Percentiles rank a stretch among this genome's conserved stretches.
Evolutionary conservation across 1,140 invertebrate genomes (phyloP).

Genomic region (Laupala kohalensis): DNA sequence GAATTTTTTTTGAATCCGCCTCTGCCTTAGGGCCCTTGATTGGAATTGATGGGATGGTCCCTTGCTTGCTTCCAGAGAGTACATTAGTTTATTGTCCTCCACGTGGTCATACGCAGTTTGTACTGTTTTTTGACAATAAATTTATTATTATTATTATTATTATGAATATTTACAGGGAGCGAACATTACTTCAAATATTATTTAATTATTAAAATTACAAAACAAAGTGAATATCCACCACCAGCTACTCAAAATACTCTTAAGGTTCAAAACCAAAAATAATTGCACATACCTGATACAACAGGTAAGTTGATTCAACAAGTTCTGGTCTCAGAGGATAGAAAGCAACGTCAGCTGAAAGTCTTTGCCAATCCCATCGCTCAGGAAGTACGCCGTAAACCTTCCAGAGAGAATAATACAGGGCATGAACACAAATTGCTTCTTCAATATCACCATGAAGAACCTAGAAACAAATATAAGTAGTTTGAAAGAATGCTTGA

Average conservation of each 20-base stretch:
- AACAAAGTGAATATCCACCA: background rate
- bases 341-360: conserved; percentile 47
- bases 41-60: too few relatives aligned
- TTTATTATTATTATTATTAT: too few relatives aligned
- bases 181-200: background rate
- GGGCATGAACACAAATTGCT: conserved; percentile 53
- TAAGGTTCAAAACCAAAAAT: background rate
- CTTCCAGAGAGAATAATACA: conserved; percentile 54
- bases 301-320: conserved; percentile 53
- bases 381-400: conserved; percentile 51
- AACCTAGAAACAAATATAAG: conserved; percentile 33
- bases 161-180: too few relatives aligned
- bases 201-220: background rate
- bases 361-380: conserved; percentile 51
- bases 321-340: conserved; percentile 56
- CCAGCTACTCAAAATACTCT: background rate
- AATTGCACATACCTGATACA: conserved; percentile 36
- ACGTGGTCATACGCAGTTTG: too few relatives aligned
- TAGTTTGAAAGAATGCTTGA: too few relatives aligned
- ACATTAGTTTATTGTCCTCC: too few relatives aligned
- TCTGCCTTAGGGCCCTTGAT: too few relatives aligned
- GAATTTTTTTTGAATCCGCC: too few relatives aligned
- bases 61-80: too few relatives aligned
- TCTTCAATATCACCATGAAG: conserved; percentile 56
- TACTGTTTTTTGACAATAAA: too few relatives aligned